phyloP scores from a whole-genome alignment of 2,888 invertebrate genomes.

The Cybosia mesomella region DNA sequence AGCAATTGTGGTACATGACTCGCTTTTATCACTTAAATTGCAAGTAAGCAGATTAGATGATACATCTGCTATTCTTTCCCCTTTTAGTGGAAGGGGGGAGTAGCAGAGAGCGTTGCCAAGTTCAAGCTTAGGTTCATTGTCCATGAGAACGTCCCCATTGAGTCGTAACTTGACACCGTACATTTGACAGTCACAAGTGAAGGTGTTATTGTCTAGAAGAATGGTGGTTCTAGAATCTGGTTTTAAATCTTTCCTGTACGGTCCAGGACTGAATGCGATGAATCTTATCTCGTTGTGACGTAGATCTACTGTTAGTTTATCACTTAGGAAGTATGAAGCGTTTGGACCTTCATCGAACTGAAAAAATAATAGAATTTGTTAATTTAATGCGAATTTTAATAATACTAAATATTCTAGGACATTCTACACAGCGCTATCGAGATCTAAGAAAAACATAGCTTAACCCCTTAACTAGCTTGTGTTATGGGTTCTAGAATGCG shows the following conservation, averaged over 20 bases:
- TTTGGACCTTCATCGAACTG: slow-evolving; percentile 24
- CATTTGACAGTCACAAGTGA: slow-evolving; percentile 59
- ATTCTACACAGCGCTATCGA: no score
- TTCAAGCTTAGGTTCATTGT: slow-evolving; percentile 15
- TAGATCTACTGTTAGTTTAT: slow-evolving; percentile 38
- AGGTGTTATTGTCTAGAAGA: slow-evolving; percentile 58
- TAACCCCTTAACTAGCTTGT: no score
- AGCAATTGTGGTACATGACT: slow-evolving; percentile 15
- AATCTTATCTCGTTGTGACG: slow-evolving; percentile 57
- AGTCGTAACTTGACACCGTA: slow-evolving; percentile 39
- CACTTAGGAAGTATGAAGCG: slow-evolving; percentile 18
- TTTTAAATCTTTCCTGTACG: neutral
- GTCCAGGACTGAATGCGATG: slow-evolving; percentile 16
- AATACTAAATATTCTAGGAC: no score
- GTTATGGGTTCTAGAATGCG: no score
- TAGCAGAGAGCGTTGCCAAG: slow-evolving; percentile 26
- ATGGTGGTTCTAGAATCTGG: slow-evolving; percentile 31
- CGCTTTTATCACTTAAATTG: neutral
- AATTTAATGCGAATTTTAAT: no score
- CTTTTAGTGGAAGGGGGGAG: slow-evolving; percentile 22
- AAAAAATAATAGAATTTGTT: neutral
- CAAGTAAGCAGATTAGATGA: slow-evolving; percentile 19
- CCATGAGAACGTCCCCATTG: accelerated
- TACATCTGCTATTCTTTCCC: slow-evolving; percentile 7
- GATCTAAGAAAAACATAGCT: no score